A percentile compares a stretch with the other conserved stretches of the same genome.
These are phyloP conservation scores for Zaprionus bogoriensis DNA, from an alignment of 2,888 invertebrate species.

Conservation along the genomic window DNA sequence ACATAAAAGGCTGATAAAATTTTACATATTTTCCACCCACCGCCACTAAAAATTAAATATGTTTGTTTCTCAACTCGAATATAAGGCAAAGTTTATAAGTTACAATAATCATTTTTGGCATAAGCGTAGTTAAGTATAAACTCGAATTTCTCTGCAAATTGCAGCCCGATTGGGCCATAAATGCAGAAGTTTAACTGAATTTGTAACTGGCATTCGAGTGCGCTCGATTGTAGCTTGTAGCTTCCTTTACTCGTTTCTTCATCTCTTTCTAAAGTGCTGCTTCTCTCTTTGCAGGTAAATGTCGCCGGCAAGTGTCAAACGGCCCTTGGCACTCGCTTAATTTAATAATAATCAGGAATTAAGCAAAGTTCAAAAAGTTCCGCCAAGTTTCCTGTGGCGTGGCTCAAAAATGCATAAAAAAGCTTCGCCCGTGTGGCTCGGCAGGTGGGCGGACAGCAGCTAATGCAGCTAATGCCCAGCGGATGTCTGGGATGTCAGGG, in stretches of 20 bases:
- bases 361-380: slow-evolving; percentile 33
- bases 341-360: slow-evolving; percentile 64
- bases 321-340: slow-evolving; percentile 42
- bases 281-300: slow-evolving; percentile 48
- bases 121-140: neutral
- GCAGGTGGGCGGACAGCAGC: slow-evolving; percentile 16
- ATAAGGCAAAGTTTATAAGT: too few species aligned
- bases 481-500: neutral
- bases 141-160: too few species aligned
- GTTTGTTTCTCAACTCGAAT: too few species aligned
- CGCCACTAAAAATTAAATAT: too few species aligned
- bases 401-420: slow-evolving; percentile 59
- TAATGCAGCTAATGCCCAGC: slow-evolving; percentile 3
- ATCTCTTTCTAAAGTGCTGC: neutral
- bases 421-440: slow-evolving; percentile 3
- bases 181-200: too few species aligned
- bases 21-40: too few species aligned
- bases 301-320: slow-evolving; percentile 11
- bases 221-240: too few species aligned
- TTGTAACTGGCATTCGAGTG: too few species aligned
- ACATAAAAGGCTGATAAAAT: too few species aligned
- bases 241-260: neutral
- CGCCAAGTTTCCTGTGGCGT: neutral
- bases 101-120: too few species aligned
- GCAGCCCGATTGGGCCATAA: too few species aligned